These are phyloP conservation scores for Sardina pilchardus DNA, from an alignment of 2,113 vertebrate genomes.

Conservation along the genomic window DNA sequence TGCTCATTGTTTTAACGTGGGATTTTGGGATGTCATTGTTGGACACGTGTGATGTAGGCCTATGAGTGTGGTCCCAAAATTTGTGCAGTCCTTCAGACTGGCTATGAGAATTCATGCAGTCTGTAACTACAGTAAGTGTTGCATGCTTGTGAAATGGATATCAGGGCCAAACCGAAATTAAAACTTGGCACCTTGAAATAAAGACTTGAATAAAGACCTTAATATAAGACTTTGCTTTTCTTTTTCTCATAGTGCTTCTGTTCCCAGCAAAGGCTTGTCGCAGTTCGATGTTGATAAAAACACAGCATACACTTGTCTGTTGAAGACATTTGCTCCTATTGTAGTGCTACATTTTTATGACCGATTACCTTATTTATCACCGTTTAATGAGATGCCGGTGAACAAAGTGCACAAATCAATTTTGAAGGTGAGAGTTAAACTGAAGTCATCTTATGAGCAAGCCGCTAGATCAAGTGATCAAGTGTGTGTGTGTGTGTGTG, in stretches of 20 bases:
- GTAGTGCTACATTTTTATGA: no score
- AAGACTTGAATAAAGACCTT: neutral
- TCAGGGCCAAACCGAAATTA: neutral
- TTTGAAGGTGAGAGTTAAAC: neutral
- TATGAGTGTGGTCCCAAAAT: neutral
- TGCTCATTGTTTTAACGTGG: neutral
- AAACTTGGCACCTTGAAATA: no score
- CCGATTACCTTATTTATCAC: no score
- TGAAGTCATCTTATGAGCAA: neutral
- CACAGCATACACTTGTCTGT: no score
- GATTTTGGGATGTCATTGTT: neutral
- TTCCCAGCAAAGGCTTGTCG: no score
- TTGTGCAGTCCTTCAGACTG: neutral
- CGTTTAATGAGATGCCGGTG: no score
- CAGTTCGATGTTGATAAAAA: no score
- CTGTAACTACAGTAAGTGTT: neutral
- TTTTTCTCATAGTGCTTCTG: neutral
- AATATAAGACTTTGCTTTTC: neutral
- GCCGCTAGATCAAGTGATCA: neutral
- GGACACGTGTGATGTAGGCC: neutral
- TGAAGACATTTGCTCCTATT: neutral
- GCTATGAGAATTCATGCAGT: neutral
- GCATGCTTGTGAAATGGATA: neutral
- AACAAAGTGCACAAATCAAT: neutral
- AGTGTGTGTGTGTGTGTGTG: conserved; percentile 25